A percentile compares a stretch with the other conserved stretches of the same genome.
phyloP scores from a whole-genome alignment of 2,797 vertebrate genomes.

The Luscinia luscinia region DNA sequence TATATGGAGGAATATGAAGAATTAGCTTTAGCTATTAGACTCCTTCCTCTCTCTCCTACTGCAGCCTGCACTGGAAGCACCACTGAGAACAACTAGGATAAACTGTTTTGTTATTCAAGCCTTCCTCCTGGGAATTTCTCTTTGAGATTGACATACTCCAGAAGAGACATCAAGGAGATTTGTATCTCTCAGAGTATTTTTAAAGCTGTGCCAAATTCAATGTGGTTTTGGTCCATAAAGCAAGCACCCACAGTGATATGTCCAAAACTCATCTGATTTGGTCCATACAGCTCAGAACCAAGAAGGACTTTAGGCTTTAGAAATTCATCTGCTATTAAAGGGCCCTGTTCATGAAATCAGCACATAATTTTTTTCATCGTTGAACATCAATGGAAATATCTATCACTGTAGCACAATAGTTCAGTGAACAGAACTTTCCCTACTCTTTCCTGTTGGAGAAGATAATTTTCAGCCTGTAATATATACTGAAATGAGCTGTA shows the following conservation, averaged over 20 bases:
- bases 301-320: not conserved
- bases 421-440: not conserved
- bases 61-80: not conserved
- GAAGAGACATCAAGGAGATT: not conserved
- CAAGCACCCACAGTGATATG: not conserved
- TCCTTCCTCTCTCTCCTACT: not conserved
- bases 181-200: not conserved
- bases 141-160: not conserved
- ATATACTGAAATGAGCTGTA: not conserved
- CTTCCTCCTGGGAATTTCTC: not conserved
- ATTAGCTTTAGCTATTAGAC: not conserved
- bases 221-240: not conserved
- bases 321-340: not conserved
- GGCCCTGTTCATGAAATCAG: not conserved
- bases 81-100: not conserved
- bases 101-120: not conserved
- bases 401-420: not conserved
- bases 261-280: not conserved
- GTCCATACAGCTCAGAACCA: not conserved
- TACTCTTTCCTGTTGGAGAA: not conserved
- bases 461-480: not conserved
- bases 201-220: not conserved
- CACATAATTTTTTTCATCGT: not conserved
- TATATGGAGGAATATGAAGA: not conserved
- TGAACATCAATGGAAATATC: not conserved